phyloP scores from a whole-genome alignment of 2,888 invertebrate genomes.

The Athalia circularis region DNA sequence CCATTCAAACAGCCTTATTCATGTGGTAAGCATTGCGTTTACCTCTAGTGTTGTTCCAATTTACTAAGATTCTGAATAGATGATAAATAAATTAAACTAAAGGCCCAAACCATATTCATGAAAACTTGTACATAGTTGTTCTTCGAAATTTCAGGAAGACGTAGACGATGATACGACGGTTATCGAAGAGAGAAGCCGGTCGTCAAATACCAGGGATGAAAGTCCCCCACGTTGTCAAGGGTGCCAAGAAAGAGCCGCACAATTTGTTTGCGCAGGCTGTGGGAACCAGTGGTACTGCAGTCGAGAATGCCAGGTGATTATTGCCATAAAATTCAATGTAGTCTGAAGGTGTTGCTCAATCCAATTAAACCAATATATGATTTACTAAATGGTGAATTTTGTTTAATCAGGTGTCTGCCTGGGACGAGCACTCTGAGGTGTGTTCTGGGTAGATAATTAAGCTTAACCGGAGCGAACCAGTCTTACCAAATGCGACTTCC shows the following conservation, averaged over 20 bases:
- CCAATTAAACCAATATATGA: too few relatives aligned
- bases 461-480: slow-evolving; percentile 5
- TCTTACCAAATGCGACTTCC: slow-evolving; percentile 50
- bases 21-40: slow-evolving; percentile 61
- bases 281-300: slow-evolving; percentile 97
- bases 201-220: slow-evolving; percentile 65
- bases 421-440: slow-evolving; percentile 92
- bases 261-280: slow-evolving; percentile 93
- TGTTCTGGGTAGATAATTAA: slow-evolving; percentile 81
- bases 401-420: slow-evolving; percentile 83
- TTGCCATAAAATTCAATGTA: slow-evolving; percentile 20
- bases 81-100: not conserved
- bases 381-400: slow-evolving; percentile 33
- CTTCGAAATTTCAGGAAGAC: slow-evolving; percentile 73
- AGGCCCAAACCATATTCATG: not conserved
- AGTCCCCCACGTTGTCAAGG: slow-evolving; percentile 89
- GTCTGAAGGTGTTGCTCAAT: not conserved
- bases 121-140: slow-evolving; percentile 23
- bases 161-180: slow-evolving; percentile 75
- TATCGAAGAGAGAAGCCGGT: slow-evolving; percentile 74
- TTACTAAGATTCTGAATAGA: not conserved
- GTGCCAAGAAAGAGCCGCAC: slow-evolving; percentile 87
- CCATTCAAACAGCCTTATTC: slow-evolving; percentile 68
- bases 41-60: not conserved
- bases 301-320: slow-evolving; percentile 89